Percentiles rank a stretch among this genome's conserved stretches.
These are phyloP conservation scores for Microplitis mediator DNA, from an alignment of 1,140 invertebrate genomes.

Conservation along the genomic window DNA sequence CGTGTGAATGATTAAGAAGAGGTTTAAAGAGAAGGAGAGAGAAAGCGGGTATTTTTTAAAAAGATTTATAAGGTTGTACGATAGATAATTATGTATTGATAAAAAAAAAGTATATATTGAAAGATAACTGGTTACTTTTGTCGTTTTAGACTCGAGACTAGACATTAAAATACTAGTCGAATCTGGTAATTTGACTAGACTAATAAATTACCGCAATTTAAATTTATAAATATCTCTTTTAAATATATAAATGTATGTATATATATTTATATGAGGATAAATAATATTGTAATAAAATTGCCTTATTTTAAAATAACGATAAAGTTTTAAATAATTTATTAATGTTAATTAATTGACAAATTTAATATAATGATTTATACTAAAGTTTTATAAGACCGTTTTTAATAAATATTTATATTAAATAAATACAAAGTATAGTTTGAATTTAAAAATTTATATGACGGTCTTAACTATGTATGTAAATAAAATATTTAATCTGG, in stretches of 20 bases:
- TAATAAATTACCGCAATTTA: background rate
- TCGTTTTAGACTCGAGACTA: background rate
- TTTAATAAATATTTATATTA: too few species aligned
- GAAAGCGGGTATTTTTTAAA: conserved; percentile 3
- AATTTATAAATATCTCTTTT: background rate
- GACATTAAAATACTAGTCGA: background rate
- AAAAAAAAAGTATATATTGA: background rate
- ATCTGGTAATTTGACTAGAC: background rate
- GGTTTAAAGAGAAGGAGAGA: background rate
- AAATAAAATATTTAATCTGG: background rate
- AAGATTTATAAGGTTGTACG: background rate
- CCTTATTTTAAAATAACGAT: too few species aligned
- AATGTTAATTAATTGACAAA: too few species aligned
- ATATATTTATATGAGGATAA: background rate
- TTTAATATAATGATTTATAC: too few species aligned
- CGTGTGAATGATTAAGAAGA: background rate
- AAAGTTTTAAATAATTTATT: too few species aligned
- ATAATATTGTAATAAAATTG: background rate
- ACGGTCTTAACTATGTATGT: too few species aligned
- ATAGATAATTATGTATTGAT: conserved; percentile 4
- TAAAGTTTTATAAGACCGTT: too few species aligned
- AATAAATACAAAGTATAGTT: too few species aligned
- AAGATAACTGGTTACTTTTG: background rate
- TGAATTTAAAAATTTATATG: too few species aligned
- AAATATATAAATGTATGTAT: background rate